phyloP scores from a whole-genome alignment of 2,888 invertebrate genomes.

The Cryptosula pallasiana region DNA sequence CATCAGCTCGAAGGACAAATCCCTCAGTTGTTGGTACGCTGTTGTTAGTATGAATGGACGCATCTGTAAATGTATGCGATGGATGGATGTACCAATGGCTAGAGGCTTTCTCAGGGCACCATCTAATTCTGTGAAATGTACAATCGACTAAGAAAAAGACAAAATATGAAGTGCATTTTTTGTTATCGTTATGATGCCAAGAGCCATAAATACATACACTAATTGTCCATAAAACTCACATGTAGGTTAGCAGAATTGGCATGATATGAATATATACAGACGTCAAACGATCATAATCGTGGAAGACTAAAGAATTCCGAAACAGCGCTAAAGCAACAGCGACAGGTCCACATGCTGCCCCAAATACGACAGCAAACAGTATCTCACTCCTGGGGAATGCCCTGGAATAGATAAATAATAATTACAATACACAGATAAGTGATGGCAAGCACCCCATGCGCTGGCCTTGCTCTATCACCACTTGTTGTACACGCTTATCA shows the following conservation, averaged over 20 bases:
- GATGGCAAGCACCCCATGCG: too few relatives aligned
- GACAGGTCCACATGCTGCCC: constrained; percentile 40
- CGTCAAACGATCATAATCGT: constrained; percentile 42
- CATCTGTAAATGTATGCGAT: background rate
- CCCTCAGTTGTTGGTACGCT: background rate
- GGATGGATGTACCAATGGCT: background rate
- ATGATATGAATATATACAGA: constrained; percentile 43
- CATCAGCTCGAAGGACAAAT: background rate
- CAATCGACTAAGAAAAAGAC: background rate
- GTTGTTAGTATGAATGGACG: background rate
- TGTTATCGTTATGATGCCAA: background rate
- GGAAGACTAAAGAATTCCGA: constrained; percentile 41
- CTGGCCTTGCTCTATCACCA: too few relatives aligned
- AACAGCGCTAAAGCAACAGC: constrained; percentile 37
- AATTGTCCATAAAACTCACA: constrained; percentile 33
- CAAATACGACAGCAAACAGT: constrained; percentile 37
- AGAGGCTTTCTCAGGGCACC: background rate
- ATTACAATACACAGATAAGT: too few relatives aligned
- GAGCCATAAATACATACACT: background rate
- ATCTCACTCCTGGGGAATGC: background rate
- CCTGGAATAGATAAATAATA: too few relatives aligned
- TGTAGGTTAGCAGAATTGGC: constrained; percentile 39
- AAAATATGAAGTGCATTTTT: background rate
- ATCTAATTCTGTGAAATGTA: background rate
- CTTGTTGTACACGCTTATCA: too few relatives aligned